Evolutionary conservation across 1,140 invertebrate genomes (phyloP).

Genomic region (Ostrea edulis): DNA sequence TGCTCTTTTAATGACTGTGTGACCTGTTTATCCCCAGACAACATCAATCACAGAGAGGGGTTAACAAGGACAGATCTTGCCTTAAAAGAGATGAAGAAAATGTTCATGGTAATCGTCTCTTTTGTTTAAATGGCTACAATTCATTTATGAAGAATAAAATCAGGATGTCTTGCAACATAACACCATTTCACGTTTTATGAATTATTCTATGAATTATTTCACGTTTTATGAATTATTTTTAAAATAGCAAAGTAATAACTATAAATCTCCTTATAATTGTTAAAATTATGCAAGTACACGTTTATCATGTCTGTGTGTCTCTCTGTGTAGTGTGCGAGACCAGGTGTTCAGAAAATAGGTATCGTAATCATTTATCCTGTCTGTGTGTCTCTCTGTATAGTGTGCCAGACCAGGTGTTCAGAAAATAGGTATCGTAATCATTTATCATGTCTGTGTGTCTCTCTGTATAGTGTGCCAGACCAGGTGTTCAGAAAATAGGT

Average conservation of each 20-base stretch:
- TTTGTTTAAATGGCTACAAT: neutral
- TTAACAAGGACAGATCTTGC: conserved; percentile 53
- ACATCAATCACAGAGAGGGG: conserved; percentile 44
- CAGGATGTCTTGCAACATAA: too few species aligned
- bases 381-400: too few species aligned
- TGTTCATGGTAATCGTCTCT: neutral
- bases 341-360: conserved; percentile 61
- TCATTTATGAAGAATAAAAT: too few species aligned
- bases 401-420: conserved; percentile 61
- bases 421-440: conserved; percentile 61
- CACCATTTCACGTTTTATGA: too few species aligned
- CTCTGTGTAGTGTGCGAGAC: conserved; percentile 53
- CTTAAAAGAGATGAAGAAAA: conserved; percentile 46
- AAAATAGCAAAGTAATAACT: too few species aligned
- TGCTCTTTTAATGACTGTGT: too few species aligned
- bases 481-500: too few species aligned
- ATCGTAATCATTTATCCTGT: conserved; percentile 64
- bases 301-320: too few species aligned
- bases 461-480: conserved; percentile 48
- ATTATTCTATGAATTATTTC: too few species aligned
- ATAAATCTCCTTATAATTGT: too few species aligned
- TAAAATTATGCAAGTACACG: neutral
- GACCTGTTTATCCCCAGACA: conserved; percentile 28
- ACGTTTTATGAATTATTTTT: too few species aligned
- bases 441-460: too few species aligned